Percentiles rank a stretch among this genome's conserved stretches.
phyloP scores from a whole-genome alignment of 1,140 invertebrate species.

The Brevipalpus yothersi region DNA sequence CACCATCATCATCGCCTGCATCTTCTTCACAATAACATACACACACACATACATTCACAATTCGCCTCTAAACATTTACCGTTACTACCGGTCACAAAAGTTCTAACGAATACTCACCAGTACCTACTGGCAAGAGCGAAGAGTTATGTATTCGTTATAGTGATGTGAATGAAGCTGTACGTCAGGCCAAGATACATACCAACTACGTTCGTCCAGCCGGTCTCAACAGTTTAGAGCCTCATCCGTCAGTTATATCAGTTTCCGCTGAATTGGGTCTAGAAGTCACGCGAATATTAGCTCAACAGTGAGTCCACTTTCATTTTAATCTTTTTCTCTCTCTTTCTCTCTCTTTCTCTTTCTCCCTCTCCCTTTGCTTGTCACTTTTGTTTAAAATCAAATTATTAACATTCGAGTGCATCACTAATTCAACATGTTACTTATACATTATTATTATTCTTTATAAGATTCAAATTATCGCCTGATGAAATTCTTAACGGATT shows the following conservation, averaged over 20 bases:
- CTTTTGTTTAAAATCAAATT: background rate
- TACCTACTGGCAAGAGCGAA: background rate
- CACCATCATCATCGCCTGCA: too few relatives aligned
- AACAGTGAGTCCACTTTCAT: background rate
- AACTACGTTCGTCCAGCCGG: conserved; percentile 14
- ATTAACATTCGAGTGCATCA: background rate
- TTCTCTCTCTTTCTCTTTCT: background rate
- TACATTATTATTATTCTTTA: conserved; percentile 2
- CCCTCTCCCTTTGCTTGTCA: background rate
- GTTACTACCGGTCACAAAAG: background rate
- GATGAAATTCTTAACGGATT: conserved; percentile 66
- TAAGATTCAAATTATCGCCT: conserved; percentile 53
- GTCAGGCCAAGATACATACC: conserved; percentile 31
- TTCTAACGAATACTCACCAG: background rate
- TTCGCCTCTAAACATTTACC: background rate
- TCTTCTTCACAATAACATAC: too few relatives aligned
- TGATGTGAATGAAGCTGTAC: conserved; percentile 6
- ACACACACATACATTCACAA: too few relatives aligned
- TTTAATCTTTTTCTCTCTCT: background rate
- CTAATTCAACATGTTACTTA: too few relatives aligned
- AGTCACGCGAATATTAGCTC: conserved; percentile 9
- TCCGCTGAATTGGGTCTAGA: conserved; percentile 11
- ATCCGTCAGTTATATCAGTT: conserved; percentile 3
- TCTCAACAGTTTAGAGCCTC: conserved; percentile 10
- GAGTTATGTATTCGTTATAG: conserved; percentile 8